Percentiles rank a stretch among this genome's conserved stretches.
These are phyloP conservation scores for Bucorvus abyssinicus DNA, from an alignment of 2,797 vertebrate species.

Conservation along the genomic window DNA sequence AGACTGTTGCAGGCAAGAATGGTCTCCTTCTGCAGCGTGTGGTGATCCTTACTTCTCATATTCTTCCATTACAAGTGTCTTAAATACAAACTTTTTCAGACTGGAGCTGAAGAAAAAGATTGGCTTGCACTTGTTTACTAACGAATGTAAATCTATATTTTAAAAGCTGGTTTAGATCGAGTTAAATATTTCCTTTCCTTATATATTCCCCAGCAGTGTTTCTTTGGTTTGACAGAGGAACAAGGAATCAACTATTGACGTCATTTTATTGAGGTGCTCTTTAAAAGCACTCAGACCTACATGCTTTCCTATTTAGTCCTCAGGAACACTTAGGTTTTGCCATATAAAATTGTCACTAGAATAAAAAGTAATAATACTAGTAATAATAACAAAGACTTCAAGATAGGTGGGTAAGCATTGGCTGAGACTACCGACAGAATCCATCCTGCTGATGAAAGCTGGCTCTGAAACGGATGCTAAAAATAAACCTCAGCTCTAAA, in stretches of 20 bases:
- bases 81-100: background rate
- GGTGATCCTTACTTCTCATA: background rate
- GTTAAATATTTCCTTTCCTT: background rate
- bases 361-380: background rate
- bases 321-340: background rate
- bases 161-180: background rate
- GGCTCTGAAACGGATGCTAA: slow-evolving; percentile 42
- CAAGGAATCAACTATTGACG: background rate
- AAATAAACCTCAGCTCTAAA: slow-evolving; percentile 56
- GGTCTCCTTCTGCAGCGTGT: background rate
- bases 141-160: background rate
- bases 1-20: background rate
- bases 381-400: background rate
- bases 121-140: background rate
- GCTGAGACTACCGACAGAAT: background rate
- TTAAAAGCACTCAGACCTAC: background rate
- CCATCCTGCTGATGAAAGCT: slow-evolving; percentile 24
- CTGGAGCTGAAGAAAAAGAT: background rate
- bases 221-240: background rate
- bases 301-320: background rate
- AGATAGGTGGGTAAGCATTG: background rate
- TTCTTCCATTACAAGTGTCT: background rate
- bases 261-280: background rate
- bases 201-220: background rate
- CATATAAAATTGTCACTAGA: background rate